Percentiles rank a stretch among this genome's conserved stretches.
Evolutionary conservation across 2,797 vertebrate species (phyloP).

Genomic region (Argya squamiceps): DNA sequence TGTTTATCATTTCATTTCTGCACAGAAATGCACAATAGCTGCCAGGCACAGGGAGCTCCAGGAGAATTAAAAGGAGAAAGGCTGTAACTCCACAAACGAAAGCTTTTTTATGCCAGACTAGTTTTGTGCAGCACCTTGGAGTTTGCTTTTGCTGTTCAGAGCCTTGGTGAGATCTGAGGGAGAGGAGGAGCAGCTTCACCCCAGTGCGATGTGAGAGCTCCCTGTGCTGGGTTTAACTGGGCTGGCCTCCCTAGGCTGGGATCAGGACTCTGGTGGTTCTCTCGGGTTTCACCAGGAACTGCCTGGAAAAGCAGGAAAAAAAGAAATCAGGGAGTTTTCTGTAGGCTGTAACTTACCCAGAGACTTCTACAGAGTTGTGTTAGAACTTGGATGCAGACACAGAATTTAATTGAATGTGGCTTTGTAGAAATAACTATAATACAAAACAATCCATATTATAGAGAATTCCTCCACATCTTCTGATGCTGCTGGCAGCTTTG

Average conservation of each 20-base stretch:
- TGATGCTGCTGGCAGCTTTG: not conserved
- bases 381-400: not conserved
- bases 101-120: not conserved
- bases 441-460: not conserved
- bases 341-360: not conserved
- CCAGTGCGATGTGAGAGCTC: not conserved
- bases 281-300: not conserved
- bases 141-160: not conserved
- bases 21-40: not conserved
- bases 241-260: not conserved
- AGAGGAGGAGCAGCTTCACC: not conserved
- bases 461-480: not conserved
- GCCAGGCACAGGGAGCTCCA: not conserved
- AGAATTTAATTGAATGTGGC: not conserved
- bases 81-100: not conserved
- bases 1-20: not conserved
- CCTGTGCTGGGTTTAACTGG: not conserved
- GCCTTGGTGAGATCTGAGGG: not conserved
- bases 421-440: not conserved
- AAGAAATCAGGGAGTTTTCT: not conserved
- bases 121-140: not conserved
- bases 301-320: not conserved
- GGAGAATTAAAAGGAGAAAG: not conserved
- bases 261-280: not conserved
- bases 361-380: not conserved